These are phyloP conservation scores for Philereme transversata DNA, from an alignment of 2,888 invertebrate species.

Conservation along the genomic window DNA sequence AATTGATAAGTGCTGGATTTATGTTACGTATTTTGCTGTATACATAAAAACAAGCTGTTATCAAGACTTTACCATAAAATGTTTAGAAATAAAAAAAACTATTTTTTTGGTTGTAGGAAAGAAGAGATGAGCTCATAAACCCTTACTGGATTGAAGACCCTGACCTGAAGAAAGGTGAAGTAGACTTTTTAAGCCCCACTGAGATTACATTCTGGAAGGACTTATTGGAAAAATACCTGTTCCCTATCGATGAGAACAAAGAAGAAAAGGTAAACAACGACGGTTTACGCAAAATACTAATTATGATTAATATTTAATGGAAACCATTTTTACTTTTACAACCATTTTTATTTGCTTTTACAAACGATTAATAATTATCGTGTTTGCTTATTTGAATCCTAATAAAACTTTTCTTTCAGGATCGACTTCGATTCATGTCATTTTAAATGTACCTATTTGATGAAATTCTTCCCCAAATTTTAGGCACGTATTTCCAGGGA, in stretches of 20 bases:
- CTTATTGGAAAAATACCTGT: constrained; percentile 96
- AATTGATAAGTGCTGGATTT: too few relatives aligned
- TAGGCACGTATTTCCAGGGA: constrained; percentile 96
- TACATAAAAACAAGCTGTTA: too few relatives aligned
- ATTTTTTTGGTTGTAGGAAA: constrained; percentile 70
- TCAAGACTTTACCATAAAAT: too few relatives aligned
- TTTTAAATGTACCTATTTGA: constrained; percentile 34
- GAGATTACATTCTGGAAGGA: constrained; percentile 98
- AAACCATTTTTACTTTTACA: not conserved
- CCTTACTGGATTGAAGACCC: constrained; percentile 98
- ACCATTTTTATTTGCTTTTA: constrained; percentile 4
- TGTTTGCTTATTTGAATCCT: constrained; percentile 15
- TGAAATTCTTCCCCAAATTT: constrained; percentile 78
- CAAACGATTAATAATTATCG: not conserved
- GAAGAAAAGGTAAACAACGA: constrained; percentile 90
- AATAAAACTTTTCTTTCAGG: constrained; percentile 55
- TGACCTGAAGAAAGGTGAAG: constrained; percentile 94
- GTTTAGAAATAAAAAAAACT: not conserved
- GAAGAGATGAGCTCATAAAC: constrained; percentile 93
- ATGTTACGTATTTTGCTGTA: too few relatives aligned
- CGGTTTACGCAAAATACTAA: not conserved
- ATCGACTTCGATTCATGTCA: constrained; percentile 29
- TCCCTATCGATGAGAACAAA: constrained; percentile 96
- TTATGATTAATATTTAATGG: not conserved
- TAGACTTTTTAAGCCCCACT: constrained; percentile 92